Evolutionary conservation across 2,113 vertebrate species (phyloP).

Genomic region (Opisthocomus hoazin): DNA sequence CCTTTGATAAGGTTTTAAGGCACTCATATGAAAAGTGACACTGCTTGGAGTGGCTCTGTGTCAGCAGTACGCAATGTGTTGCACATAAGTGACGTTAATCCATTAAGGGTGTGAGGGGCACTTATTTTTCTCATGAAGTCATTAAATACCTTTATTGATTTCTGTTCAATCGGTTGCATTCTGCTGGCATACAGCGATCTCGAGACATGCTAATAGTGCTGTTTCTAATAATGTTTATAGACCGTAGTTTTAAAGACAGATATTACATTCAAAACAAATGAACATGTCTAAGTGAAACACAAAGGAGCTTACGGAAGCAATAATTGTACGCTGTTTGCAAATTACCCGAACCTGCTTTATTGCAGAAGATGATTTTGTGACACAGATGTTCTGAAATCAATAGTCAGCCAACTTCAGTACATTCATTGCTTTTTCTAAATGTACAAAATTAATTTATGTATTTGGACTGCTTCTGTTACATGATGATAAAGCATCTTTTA

Average conservation of each 20-base stretch:
- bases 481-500: neutral
- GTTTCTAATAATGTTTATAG: slow-evolving; percentile 35
- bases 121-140: slow-evolving; percentile 78
- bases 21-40: slow-evolving; percentile 72
- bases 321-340: neutral
- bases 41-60: slow-evolving; percentile 60
- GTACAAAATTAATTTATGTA: neutral
- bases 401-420: neutral
- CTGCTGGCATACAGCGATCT: slow-evolving; percentile 19
- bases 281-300: slow-evolving; percentile 25
- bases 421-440: neutral
- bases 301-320: neutral
- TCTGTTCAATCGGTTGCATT: slow-evolving; percentile 71
- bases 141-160: slow-evolving; percentile 81
- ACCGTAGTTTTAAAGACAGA: slow-evolving; percentile 34
- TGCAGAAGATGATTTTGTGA: slow-evolving; percentile 10
- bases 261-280: slow-evolving; percentile 37
- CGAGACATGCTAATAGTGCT: slow-evolving; percentile 43
- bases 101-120: slow-evolving; percentile 79
- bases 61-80: slow-evolving; percentile 73
- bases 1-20: slow-evolving; percentile 72
- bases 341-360: neutral
- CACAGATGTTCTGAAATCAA: neutral
- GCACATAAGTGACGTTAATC: slow-evolving; percentile 71
- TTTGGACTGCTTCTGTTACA: neutral